A percentile compares a stretch with the other conserved stretches of the same genome.
phyloP scores from a whole-genome alignment of 2,888 invertebrate species.

The Lycaena phlaeas region DNA sequence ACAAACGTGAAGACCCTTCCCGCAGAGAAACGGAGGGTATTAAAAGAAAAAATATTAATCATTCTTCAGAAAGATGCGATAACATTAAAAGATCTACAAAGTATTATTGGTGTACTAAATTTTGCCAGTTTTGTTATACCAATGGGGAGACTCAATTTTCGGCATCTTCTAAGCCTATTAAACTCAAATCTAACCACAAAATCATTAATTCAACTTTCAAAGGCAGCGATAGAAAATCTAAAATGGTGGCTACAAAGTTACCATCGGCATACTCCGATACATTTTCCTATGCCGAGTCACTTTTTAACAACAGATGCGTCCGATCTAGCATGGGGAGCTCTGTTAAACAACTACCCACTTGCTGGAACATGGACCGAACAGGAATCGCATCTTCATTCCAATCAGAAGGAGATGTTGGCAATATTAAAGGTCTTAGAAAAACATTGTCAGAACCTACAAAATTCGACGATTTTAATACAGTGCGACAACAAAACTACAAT shows the following conservation, averaged over 20 bases:
- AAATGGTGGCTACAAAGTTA: conserved; percentile 2
- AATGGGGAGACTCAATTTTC: conserved; percentile 2
- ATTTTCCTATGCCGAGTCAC: not conserved
- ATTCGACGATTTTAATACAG: not conserved
- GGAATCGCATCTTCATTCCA: no score
- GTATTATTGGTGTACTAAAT: no score
- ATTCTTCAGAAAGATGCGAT: no score
- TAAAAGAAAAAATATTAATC: no score
- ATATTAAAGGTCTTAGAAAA: no score
- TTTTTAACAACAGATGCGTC: conserved; percentile 6
- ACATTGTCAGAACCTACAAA: no score
- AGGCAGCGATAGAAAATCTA: not conserved
- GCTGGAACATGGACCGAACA: not conserved
- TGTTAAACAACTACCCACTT: not conserved
- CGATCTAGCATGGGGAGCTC: not conserved
- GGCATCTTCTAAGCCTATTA: not conserved
- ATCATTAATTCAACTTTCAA: not conserved
- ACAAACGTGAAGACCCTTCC: no score
- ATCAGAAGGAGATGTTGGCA: no score
- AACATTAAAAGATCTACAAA: no score
- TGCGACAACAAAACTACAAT: conserved; percentile 17
- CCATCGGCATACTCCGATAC: conserved; percentile 1
- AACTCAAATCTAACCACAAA: not conserved
- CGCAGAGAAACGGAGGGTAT: no score
- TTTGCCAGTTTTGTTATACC: no score